phyloP scores from a whole-genome alignment of 2,888 invertebrate species.

The Drosophila meridionalis region DNA sequence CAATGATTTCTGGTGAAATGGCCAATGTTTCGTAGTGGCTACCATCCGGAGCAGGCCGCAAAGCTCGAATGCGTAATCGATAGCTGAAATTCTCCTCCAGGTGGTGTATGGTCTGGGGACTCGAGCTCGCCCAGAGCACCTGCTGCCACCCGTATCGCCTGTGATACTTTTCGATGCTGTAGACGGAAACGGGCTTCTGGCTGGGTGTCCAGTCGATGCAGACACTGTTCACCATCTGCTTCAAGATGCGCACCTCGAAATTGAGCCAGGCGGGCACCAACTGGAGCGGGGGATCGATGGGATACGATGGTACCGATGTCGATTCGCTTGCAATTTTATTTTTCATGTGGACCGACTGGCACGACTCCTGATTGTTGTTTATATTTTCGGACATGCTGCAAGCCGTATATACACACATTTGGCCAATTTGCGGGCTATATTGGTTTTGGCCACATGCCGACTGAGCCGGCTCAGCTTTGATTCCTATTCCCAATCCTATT shows the following conservation, averaged over 20 bases:
- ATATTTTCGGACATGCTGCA: conserved; percentile 60
- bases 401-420: conserved; percentile 67
- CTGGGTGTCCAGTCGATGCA: conserved; percentile 79
- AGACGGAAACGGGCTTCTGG: conserved; percentile 70
- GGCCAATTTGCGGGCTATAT: conserved; percentile 70
- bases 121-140: conserved; percentile 79
- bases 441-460: conserved; percentile 70
- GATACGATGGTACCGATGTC: conserved; percentile 3
- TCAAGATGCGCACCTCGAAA: conserved; percentile 74
- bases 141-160: conserved; percentile 80
- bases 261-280: conserved; percentile 35
- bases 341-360: conserved; percentile 20
- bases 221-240: conserved; percentile 78
- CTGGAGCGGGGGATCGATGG: not conserved
- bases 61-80: conserved; percentile 79
- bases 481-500: conserved; percentile 59
- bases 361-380: conserved; percentile 56
- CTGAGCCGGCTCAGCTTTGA: conserved; percentile 62
- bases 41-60: conserved; percentile 57
- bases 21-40: conserved; percentile 66
- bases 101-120: conserved; percentile 66
- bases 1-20: conserved; percentile 79
- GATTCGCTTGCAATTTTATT: conserved; percentile 46
- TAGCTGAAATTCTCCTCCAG: conserved; percentile 84
- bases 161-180: conserved; percentile 81